phyloP scores from a whole-genome alignment of 1,140 invertebrate species.

The Brachionus sp. region DNA sequence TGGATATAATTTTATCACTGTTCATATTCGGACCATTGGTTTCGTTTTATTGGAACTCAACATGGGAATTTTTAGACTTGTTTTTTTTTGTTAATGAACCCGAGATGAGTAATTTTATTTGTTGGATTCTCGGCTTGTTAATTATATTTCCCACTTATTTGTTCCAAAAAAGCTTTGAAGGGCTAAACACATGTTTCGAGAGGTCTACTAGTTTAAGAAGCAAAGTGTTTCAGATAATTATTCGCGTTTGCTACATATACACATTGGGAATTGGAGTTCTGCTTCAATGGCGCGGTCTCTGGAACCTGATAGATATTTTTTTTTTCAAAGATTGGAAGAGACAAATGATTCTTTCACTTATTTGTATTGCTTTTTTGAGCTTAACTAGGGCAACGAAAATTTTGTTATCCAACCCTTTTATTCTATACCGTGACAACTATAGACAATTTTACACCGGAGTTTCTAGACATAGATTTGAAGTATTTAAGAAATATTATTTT shows the following conservation, averaged over 20 bases:
- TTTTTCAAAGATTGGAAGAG: constrained; percentile 37
- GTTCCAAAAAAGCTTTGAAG: constrained; percentile 16
- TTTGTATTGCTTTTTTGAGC: neutral
- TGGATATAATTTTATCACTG: constrained; percentile 33
- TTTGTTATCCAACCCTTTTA: constrained; percentile 28
- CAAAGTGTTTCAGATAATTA: neutral
- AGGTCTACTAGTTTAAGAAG: neutral
- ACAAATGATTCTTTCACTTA: neutral
- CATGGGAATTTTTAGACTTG: constrained; percentile 31
- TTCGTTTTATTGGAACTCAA: constrained; percentile 8
- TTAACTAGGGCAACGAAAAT: constrained; percentile 16
- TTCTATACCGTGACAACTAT: constrained; percentile 34
- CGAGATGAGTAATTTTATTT: neutral
- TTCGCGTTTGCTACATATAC: constrained; percentile 14
- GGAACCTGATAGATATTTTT: constrained; percentile 37
- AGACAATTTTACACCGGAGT: neutral
- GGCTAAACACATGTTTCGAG: neutral
- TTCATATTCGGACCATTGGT: constrained; percentile 40
- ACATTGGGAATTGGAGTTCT: neutral
- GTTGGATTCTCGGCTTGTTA: constrained; percentile 31
- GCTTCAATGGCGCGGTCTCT: constrained; percentile 36
- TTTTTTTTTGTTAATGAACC: constrained; percentile 14
- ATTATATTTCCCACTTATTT: constrained; percentile 14
- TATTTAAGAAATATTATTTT: neutral
- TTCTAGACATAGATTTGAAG: neutral